Base-by-base conservation (phyloP, 2,113 vertebrate species). In the Channa maculata region DNA sequence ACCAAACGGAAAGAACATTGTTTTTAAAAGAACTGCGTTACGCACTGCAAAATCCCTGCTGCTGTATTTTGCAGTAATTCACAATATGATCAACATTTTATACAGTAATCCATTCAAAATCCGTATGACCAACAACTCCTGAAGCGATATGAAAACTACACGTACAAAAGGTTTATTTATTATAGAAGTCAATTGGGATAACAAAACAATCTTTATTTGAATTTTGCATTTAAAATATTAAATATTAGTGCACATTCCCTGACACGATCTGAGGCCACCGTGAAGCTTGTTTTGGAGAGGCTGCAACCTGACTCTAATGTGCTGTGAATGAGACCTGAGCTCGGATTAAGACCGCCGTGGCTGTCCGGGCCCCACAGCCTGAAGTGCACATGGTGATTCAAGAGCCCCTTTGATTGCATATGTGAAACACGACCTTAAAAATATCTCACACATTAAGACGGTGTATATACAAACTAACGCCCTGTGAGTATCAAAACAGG, bases 301-400 rank as follows among this genome's bases (percentile, higher is more conserved):
- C 83, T 90, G 91, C 89, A 92, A 91, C 88, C 73, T 88, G 89
- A 91, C 77, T 87, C 91, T 89, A 91, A 90, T 91, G 80, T 91
- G 87, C 84, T 90, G 86, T 90, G 85, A 93, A 91, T 86, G 80
- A 85, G 87, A 83, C 85, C 82, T 88, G 88, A 89, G 79, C 83
- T 80, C 10, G 85, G 87, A 92, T 93, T 93, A 91, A 83, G 90
- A 84, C 75, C 81, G 76, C 78, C 70, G 78, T 44, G 84, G 77
- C 85, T 82, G 80, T 65, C 55, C 73, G 53, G 81, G 83, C 75
- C 91, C 79, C 72, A 75, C 86, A 80, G 79, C 70, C 76, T 62
- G 65, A 53, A 46, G 69, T 70, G 48, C 71, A 88, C 52, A 75
- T 55, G 44, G 45, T 34, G 65, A 75, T 66, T 66, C 74, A 68